Conservation (phyloP, 2,797 vertebrate genomes). For the Spondyliosoma cantharus region DNA sequence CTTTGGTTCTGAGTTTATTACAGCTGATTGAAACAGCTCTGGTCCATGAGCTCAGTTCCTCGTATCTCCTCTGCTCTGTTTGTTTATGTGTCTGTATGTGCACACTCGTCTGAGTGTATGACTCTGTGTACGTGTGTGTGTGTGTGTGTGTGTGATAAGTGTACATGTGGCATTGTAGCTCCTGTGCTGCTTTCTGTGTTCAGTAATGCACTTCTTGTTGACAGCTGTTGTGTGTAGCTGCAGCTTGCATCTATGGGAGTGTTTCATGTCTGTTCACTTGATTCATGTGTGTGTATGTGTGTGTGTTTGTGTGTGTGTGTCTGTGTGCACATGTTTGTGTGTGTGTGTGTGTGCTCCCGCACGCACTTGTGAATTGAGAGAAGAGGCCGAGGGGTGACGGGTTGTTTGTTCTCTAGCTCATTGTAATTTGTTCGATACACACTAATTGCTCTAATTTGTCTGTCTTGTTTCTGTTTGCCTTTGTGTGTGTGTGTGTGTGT, state of each 20-base stretch:
- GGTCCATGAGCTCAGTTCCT: constrained; percentile 59
- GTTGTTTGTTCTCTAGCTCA: constrained; percentile 80
- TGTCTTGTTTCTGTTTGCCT: constrained; percentile 81
- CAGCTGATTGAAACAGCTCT: constrained; percentile 73
- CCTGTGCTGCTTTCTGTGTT: constrained; percentile 52
- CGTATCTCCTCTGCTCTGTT: constrained; percentile 39
- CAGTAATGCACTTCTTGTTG: constrained; percentile 64
- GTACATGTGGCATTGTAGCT: constrained; percentile 28
- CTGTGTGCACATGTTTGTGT: not conserved
- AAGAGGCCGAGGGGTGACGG: constrained; percentile 74
- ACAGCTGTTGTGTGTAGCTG: constrained; percentile 65
- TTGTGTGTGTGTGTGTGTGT: constrained; percentile 56
- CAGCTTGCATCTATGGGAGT: constrained; percentile 53
- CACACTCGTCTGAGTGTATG: constrained; percentile 5
- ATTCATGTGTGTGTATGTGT: constrained; percentile 11
- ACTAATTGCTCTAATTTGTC: constrained; percentile 85
- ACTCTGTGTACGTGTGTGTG: constrained; percentile 4
- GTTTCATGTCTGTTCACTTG: constrained; percentile 63
- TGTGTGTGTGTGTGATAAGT: not conserved
- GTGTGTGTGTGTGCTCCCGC: constrained; percentile 15
- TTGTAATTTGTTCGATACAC: constrained; percentile 83
- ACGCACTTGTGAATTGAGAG: constrained; percentile 60
- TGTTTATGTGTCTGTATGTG: constrained; percentile 40
- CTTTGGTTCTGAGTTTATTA: constrained; percentile 65
- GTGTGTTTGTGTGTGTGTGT: not conserved